A percentile compares a stretch with the other conserved stretches of the same genome.
Evolutionary conservation across 2,888 invertebrate species (phyloP).

Genomic region (Oxyteleia sp.): DNA sequence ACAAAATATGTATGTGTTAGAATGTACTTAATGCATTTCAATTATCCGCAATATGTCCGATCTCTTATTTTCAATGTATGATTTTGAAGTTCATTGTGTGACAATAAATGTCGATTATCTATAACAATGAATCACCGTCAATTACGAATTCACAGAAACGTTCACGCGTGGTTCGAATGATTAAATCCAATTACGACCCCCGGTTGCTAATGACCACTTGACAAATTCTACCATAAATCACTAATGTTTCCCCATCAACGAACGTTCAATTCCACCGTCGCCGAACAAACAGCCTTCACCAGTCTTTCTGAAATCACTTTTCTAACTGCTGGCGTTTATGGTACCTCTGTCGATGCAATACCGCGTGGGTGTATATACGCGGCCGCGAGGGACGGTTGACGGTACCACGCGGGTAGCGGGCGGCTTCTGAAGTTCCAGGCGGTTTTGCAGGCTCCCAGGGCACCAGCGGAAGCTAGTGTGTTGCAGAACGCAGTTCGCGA

Average conservation of each 20-base stretch:
- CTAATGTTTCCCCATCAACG: conserved; percentile 4
- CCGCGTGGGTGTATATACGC: conserved; percentile 61
- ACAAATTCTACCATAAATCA: background rate
- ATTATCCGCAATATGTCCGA: too few relatives aligned
- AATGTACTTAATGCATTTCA: too few relatives aligned
- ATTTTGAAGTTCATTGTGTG: too few relatives aligned
- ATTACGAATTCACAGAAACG: too few relatives aligned
- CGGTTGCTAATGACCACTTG: background rate
- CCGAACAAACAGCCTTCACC: conserved; percentile 10
- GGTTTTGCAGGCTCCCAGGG: conserved; percentile 81
- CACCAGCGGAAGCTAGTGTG: conserved; percentile 83
- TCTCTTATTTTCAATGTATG: too few relatives aligned
- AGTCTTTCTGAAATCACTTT: conserved; percentile 24
- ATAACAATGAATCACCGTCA: background rate
- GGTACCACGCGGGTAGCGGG: conserved; percentile 55
- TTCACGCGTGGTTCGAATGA: background rate
- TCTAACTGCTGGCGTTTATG: conserved; percentile 27
- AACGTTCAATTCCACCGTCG: background rate
- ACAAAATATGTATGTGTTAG: too few relatives aligned
- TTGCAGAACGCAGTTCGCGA: conserved; percentile 86
- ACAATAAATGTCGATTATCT: too few relatives aligned
- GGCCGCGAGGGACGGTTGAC: conserved; percentile 74
- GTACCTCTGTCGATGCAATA: conserved; percentile 34
- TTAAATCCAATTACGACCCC: conserved; percentile 12
- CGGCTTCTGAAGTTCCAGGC: conserved; percentile 70